Evolutionary conservation across 2,888 invertebrate species (phyloP), one percentile per base, ranked within the genome.

Genomic region (Dione vanillae): DNA sequence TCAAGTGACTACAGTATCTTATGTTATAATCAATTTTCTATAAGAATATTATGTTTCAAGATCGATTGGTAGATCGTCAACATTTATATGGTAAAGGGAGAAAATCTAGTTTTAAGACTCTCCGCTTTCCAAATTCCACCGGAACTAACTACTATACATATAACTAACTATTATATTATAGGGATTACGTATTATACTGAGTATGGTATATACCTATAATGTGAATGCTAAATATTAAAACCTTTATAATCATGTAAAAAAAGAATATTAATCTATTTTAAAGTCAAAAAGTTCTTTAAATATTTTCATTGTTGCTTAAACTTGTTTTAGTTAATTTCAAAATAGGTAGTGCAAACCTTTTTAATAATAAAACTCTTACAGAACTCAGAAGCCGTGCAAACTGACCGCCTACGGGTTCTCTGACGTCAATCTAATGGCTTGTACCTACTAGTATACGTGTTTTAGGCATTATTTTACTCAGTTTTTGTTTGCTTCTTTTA

Each of bases 361-460:
- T 45, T 62, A 40, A 59, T 61, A 51, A 64, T 51, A 51, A 66
- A 52, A 52, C 16, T 41, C 43, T 75, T 82, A 16, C 81, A 89
- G 88, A 71, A 80, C 86, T 0, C 86, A 85, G 72, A 78, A 82
- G 10, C 85, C 90, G 0, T 85, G 86, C 70, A 88, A 84, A 74
- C 72, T 89, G 64, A 86, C 89, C 0, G 88, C 89, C 0, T 79
- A 78, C 8, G 85, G 86, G 1, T 90, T 85, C 61, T 83, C 86
- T 67, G 87, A 89, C 54, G 87, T 89, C 65, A 88, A 87, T 75
- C 77, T 88, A 1, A 82, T 75, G 16, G 80, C 88, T 0, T 90
- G 87, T 65, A 87, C n/a, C n/a, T n/a, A n/a, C 82, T 80, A 83
- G 78, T 78, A 89, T 89, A 69, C 75, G 80, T 69, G 64, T 56